A percentile compares a stretch with the other conserved stretches of the same genome.
phyloP scores from a whole-genome alignment of 2,888 invertebrate genomes.

The Synanthedon vespiformis region DNA sequence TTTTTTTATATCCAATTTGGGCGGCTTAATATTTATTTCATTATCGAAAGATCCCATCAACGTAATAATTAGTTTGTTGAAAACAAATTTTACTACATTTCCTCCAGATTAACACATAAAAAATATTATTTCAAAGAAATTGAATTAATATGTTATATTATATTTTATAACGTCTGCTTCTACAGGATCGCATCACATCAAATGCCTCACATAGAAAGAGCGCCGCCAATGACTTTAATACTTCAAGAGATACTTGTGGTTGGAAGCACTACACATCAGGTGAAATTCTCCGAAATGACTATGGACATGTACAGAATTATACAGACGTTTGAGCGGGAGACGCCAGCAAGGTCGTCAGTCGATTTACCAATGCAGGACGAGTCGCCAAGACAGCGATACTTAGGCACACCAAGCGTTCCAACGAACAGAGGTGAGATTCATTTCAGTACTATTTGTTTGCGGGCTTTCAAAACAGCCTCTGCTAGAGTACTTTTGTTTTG shows the following conservation, averaged over 20 bases:
- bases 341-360: constrained; percentile 74
- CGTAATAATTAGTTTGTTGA: too few relatives aligned
- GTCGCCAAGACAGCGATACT: constrained; percentile 63
- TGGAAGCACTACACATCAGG: constrained; percentile 93
- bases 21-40: too few relatives aligned
- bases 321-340: constrained; percentile 93
- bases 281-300: constrained; percentile 95
- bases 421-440: constrained; percentile 24
- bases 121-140: too few relatives aligned
- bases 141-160: too few relatives aligned
- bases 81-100: too few relatives aligned
- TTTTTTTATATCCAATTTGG: too few relatives aligned
- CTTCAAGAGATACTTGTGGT: constrained; percentile 95
- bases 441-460: too few relatives aligned
- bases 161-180: neutral
- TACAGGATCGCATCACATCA: constrained; percentile 82
- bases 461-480: too few relatives aligned
- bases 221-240: constrained; percentile 85
- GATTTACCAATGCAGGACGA: constrained; percentile 72
- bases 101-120: too few relatives aligned
- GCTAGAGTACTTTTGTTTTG: too few relatives aligned
- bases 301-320: constrained; percentile 98
- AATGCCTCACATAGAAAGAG: constrained; percentile 89
- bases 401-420: constrained; percentile 57
- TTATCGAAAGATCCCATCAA: too few relatives aligned